A percentile compares a stretch with the other conserved stretches of the same genome.
Conservation (phyloP, 2,113 vertebrate species). For the Cheirogaleus medius region DNA sequence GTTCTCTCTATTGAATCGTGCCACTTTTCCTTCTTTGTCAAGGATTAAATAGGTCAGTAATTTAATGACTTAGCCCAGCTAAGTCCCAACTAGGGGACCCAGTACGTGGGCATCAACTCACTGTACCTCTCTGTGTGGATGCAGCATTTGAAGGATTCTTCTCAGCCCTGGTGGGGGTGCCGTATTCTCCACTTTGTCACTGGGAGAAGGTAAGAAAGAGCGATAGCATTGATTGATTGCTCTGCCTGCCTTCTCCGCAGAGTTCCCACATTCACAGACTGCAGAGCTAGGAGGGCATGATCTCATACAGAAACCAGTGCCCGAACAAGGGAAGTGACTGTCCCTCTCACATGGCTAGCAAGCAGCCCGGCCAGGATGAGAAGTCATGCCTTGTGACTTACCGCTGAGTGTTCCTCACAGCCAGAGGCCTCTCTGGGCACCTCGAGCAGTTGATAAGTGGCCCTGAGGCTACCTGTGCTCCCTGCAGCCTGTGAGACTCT, state of each 20-base stretch:
- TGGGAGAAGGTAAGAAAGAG: background rate
- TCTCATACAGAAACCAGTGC: background rate
- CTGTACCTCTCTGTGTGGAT: too few relatives aligned
- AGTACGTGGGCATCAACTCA: background rate
- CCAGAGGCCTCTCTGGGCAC: background rate
- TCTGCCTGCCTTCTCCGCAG: background rate
- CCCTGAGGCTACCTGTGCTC: background rate
- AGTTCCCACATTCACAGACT: background rate
- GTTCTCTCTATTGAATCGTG: background rate
- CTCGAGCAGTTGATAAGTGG: background rate
- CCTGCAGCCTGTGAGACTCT: background rate
- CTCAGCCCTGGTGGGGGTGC: background rate
- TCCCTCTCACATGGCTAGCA: background rate
- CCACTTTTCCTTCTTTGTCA: background rate
- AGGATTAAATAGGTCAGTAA: background rate
- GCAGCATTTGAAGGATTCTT: background rate
- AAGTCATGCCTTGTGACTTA: constrained; percentile 47
- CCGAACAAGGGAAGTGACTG: constrained; percentile 36
- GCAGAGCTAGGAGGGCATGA: background rate
- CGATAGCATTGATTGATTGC: background rate
- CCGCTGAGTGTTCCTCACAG: background rate
- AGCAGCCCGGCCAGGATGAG: background rate
- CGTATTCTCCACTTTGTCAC: background rate
- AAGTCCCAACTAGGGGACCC: background rate
- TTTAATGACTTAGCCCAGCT: background rate